A percentile compares a stretch with the other conserved stretches of the same genome.
Evolutionary conservation across 2,113 vertebrate genomes (phyloP).

Genomic region (Pteronura brasiliensis): DNA sequence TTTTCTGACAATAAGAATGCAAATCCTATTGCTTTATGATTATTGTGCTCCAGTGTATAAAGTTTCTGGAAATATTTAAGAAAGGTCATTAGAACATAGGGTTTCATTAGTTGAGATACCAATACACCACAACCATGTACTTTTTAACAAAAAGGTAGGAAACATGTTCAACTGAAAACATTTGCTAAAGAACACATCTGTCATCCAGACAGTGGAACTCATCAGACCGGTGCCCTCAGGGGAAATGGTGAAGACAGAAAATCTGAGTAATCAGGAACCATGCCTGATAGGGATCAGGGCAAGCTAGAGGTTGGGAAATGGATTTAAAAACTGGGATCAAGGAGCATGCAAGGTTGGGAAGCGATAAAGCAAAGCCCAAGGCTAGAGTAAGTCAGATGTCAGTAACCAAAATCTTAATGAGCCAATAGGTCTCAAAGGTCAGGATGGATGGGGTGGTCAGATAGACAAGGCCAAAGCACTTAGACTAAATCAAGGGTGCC

Average conservation of each 20-base stretch:
- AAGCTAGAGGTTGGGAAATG: conserved; percentile 3
- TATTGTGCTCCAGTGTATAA: neutral
- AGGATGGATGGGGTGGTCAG: neutral
- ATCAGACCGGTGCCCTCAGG: neutral
- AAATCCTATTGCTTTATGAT: neutral
- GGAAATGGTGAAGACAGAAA: neutral
- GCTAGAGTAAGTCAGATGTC: conserved; percentile 32
- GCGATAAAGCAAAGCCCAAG: conserved; percentile 23
- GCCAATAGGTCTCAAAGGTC: neutral
- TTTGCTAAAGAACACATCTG: neutral
- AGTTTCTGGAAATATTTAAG: neutral
- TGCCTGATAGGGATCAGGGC: neutral
- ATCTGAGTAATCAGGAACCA: conserved; percentile 20
- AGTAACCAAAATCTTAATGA: conserved; percentile 23
- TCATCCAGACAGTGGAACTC: neutral
- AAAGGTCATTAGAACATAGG: neutral
- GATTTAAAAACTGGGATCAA: conserved; percentile 35
- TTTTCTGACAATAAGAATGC: neutral
- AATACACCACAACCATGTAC: neutral
- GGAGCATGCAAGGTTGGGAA: neutral
- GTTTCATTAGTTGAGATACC: neutral
- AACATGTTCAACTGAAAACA: conserved; percentile 34
- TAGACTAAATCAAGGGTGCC: neutral
- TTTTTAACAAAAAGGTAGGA: conserved; percentile 19
- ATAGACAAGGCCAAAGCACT: neutral